phyloP scores from a whole-genome alignment of 2,888 invertebrate species.

The Teleogryllus oceanicus region DNA sequence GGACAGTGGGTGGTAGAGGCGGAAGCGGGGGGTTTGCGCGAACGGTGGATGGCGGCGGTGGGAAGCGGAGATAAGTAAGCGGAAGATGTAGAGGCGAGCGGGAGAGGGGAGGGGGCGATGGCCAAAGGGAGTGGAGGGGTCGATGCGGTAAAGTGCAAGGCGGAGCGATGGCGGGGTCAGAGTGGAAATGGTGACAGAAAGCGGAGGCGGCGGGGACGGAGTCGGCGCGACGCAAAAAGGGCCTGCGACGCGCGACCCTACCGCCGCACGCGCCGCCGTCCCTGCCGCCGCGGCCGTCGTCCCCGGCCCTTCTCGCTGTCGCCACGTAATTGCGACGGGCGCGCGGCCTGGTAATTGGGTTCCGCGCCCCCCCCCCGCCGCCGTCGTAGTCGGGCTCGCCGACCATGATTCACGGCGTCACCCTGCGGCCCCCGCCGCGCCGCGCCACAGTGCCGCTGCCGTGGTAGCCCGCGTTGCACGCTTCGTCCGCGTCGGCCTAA shows the following conservation, averaged over 20 bases:
- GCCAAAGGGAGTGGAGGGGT: too few relatives aligned
- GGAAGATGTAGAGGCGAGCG: not conserved
- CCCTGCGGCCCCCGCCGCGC: not conserved
- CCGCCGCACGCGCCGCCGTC: not conserved
- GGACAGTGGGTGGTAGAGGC: too few relatives aligned
- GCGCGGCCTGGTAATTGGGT: slow-evolving; percentile 6
- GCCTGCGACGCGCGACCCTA: too few relatives aligned
- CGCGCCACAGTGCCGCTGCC: not conserved
- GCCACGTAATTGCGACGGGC: slow-evolving; percentile 18
- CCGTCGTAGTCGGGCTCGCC: not conserved
- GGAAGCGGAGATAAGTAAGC: not conserved
- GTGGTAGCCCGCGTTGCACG: too few relatives aligned
- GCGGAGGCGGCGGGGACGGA: too few relatives aligned
- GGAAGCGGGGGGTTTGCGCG: too few relatives aligned
- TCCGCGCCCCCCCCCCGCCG: not conserved
- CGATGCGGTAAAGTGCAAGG: too few relatives aligned
- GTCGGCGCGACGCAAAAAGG: too few relatives aligned
- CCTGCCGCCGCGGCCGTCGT: not conserved
- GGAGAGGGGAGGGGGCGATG: not conserved
- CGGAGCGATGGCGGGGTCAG: too few relatives aligned
- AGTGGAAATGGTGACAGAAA: too few relatives aligned
- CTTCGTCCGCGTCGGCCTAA: too few relatives aligned
- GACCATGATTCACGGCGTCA: slow-evolving; percentile 7
- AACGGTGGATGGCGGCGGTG: too few relatives aligned
- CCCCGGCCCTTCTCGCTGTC: not conserved